Evolutionary conservation across 2,888 invertebrate species (phyloP).

Genomic region (Tuta absoluta): DNA sequence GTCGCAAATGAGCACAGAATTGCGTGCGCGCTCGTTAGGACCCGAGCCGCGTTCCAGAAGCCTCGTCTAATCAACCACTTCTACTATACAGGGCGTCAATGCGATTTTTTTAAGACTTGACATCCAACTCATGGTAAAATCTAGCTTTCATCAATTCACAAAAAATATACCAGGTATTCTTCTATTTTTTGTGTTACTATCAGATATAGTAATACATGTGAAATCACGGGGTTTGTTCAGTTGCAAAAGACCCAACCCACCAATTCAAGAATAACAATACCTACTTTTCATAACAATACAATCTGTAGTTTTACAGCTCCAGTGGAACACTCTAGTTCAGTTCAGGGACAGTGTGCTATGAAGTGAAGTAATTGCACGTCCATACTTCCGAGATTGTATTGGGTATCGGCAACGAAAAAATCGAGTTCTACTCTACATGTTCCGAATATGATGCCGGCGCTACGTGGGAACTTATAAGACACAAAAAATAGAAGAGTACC

Average conservation of each 20-base stretch:
- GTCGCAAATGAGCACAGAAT: constrained; percentile 76
- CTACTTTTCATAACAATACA: too few relatives aligned
- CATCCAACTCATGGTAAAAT: too few relatives aligned
- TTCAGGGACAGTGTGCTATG: not conserved
- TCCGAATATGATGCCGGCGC: not conserved
- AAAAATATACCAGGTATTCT: too few relatives aligned
- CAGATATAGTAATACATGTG: too few relatives aligned
- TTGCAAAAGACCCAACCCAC: too few relatives aligned
- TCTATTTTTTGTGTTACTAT: too few relatives aligned
- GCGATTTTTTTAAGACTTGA: not conserved
- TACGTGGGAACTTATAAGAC: not conserved
- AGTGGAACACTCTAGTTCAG: not conserved
- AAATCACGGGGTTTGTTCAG: too few relatives aligned
- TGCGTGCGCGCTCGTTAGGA: constrained; percentile 45
- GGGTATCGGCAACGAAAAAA: not conserved
- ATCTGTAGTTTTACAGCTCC: not conserved
- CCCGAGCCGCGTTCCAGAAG: constrained; percentile 27
- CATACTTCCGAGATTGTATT: constrained; percentile 8
- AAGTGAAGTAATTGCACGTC: not conserved
- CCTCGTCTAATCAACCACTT: constrained; percentile 24
- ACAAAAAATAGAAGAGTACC: not conserved
- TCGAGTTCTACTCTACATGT: not conserved
- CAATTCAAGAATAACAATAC: too few relatives aligned
- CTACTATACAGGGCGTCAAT: not conserved
- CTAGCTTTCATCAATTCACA: too few relatives aligned